Percentiles rank a stretch among this genome's conserved stretches.
Evolutionary conservation across 2,797 vertebrate genomes (phyloP).

Genomic region (Cygnus olor): DNA sequence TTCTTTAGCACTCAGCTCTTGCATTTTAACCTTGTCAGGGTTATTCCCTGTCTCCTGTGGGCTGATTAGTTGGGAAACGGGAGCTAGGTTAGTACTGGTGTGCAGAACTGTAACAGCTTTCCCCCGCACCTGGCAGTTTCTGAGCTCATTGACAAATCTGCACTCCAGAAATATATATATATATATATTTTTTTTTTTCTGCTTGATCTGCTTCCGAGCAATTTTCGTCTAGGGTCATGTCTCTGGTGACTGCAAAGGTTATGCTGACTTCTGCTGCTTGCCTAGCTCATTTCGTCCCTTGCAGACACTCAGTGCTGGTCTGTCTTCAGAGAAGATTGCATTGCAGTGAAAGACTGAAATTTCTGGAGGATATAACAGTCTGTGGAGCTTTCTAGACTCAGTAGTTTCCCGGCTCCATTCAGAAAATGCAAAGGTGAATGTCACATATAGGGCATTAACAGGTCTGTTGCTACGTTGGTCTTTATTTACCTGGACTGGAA

Average conservation of each 20-base stretch:
- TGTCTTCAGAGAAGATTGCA: neutral
- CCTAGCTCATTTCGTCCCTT: neutral
- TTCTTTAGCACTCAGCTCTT: neutral
- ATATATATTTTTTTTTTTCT: neutral
- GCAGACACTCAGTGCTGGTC: neutral
- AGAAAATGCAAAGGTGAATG: neutral
- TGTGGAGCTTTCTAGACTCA: neutral
- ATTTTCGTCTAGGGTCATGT: neutral
- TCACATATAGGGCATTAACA: neutral
- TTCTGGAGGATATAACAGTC: neutral
- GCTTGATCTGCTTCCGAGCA: neutral
- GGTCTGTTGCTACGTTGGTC: neutral
- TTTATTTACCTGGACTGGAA: neutral
- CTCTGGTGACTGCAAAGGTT: neutral
- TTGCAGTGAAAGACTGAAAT: neutral
- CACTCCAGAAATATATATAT: neutral
- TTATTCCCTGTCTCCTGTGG: neutral
- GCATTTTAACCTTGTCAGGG: neutral
- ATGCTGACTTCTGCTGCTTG: neutral
- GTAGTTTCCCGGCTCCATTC: neutral
- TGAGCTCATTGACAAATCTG: neutral
- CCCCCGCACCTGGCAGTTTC: neutral
- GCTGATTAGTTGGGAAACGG: neutral
- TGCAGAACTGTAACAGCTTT: neutral
- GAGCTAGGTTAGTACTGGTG: neutral